These are phyloP conservation scores for Musca vetustissima DNA, from an alignment of 1,140 invertebrate species.

Conservation along the genomic window DNA sequence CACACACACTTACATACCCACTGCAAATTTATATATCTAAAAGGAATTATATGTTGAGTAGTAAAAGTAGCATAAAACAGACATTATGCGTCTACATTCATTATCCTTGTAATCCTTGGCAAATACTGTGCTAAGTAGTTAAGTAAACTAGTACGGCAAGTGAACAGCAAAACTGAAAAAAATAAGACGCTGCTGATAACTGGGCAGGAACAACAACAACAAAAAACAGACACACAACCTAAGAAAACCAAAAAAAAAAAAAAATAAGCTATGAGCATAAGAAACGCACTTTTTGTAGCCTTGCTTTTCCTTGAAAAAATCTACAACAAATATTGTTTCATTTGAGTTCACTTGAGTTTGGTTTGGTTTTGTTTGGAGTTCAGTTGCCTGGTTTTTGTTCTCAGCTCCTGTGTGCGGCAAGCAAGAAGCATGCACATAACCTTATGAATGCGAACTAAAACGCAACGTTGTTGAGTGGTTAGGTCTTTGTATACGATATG, in stretches of 20 bases:
- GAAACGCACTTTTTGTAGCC: slow-evolving; percentile 11
- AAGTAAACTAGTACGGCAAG: slow-evolving; percentile 13
- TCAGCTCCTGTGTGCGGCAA: background rate
- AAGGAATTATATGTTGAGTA: background rate
- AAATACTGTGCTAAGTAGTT: slow-evolving; percentile 24
- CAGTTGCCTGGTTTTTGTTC: background rate
- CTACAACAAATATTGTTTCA: slow-evolving; percentile 7
- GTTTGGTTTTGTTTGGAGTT: background rate
- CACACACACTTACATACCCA: too few relatives aligned
- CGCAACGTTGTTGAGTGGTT: too few relatives aligned
- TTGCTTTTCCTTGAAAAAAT: background rate
- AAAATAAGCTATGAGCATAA: too few relatives aligned
- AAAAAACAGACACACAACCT: background rate
- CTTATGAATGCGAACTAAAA: too few relatives aligned
- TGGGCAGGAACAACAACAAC: too few relatives aligned
- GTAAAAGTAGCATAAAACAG: background rate
- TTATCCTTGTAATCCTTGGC: slow-evolving; percentile 24
- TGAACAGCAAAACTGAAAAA: background rate
- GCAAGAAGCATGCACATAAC: too few relatives aligned
- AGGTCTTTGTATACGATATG: too few relatives aligned
- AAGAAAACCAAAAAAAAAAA: background rate
- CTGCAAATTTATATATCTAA: background rate
- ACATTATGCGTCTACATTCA: slow-evolving; percentile 19
- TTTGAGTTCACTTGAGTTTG: background rate
- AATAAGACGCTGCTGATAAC: too few relatives aligned